Evolutionary conservation across 2,113 vertebrate genomes (phyloP), one percentile per base, ranked within the genome.

Genomic region (Camelus bactrianus): DNA sequence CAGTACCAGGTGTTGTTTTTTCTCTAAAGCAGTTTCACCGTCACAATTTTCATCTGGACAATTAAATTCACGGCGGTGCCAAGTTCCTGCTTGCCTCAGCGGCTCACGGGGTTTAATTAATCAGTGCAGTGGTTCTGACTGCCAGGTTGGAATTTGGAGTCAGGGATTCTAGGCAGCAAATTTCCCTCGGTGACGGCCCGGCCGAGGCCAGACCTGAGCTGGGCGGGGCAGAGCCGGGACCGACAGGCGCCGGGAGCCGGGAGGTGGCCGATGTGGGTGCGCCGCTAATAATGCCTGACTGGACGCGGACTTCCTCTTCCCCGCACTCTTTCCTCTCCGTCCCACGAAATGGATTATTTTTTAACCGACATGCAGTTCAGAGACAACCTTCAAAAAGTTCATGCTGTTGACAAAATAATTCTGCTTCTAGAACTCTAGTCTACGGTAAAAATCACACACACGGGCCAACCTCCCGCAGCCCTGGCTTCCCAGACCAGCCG

Each of bases 11-110:
- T 1, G 24, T 6, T 65, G 46, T 50, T 79, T 86, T 50, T 50
- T 58, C 65, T 60, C 62, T 58, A n/a, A n/a, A 22, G 17, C 35
- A 38, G 20, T 11, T 76, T 73, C 81, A 10, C 0, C 3, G 56
- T 38, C 52, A n/a, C 22, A 42, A 73, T 81, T 75, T 60, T 20
- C 54, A 81, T 38, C 50, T 86, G 52, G 75, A 46, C 11, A 91
- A 88, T 84, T 82, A 97, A 64, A 93, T 83, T 69, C 50, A 65
- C 89, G 69, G 28, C 84, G 4, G 67, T 26, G n/a, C 32, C 88
- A 58, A 81, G 77, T 46, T n/a, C 64, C 86, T 17, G 67, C 79
- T 26, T 50, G 67, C 54, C 35, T 69, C 56, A 30, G 81, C 35
- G 2, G 35, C 50, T 91, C 10, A 13, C 79, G 42, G 26, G 5